Evolutionary conservation across 2,888 invertebrate species (phyloP).

Genomic region (Drosophila fulvimacula): DNA sequence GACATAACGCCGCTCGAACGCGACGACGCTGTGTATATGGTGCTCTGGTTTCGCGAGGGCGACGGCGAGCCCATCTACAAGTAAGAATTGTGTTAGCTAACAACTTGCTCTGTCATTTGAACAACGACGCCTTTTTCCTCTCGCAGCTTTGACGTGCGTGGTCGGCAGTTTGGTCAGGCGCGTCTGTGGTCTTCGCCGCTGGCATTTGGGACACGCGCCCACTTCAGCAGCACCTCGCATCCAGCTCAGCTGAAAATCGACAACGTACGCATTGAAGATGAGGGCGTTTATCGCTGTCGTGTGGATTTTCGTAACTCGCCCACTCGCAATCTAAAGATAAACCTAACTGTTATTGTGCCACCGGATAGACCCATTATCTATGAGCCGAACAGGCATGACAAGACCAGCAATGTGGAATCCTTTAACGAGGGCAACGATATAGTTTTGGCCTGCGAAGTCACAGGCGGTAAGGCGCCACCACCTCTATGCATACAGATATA

Average conservation of each 20-base stretch:
- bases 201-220: constrained; percentile 92
- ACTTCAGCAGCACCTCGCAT: constrained; percentile 92
- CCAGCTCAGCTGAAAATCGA: constrained; percentile 92
- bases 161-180: constrained; percentile 89
- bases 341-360: constrained; percentile 92
- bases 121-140: background rate
- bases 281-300: constrained; percentile 90
- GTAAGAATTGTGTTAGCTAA: constrained; percentile 85
- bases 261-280: constrained; percentile 87
- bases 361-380: constrained; percentile 93
- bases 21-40: constrained; percentile 94
- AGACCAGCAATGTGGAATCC: constrained; percentile 90
- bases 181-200: constrained; percentile 93
- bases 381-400: constrained; percentile 91
- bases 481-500: constrained; percentile 4
- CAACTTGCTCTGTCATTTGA: background rate
- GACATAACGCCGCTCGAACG: constrained; percentile 92
- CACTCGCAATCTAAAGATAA: constrained; percentile 90
- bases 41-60: constrained; percentile 94
- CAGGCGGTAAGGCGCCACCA: constrained; percentile 88
- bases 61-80: constrained; percentile 94
- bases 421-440: constrained; percentile 95
- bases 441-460: constrained; percentile 92
- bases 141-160: constrained; percentile 91
- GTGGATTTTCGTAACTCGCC: constrained; percentile 91